These are phyloP conservation scores for Coccyzus lansbergi DNA, from an alignment of 2,797 vertebrate genomes.

Conservation along the genomic window DNA sequence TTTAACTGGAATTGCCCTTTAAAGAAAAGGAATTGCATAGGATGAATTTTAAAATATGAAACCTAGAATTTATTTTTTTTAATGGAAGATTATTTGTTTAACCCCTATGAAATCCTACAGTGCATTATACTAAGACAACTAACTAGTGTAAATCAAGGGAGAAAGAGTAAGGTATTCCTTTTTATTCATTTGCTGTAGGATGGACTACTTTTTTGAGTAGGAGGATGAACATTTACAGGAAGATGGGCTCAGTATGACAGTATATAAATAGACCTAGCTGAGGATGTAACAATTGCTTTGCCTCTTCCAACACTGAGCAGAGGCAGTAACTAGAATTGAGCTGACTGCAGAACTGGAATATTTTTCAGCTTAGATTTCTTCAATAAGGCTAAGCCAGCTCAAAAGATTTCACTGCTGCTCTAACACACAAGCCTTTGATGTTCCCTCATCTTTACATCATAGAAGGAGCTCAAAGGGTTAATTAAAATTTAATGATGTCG, in stretches of 20 bases:
- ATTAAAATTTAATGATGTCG: constrained; percentile 98
- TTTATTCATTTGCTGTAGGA: constrained; percentile 33
- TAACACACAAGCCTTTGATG: constrained; percentile 87
- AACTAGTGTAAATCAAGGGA: not conserved
- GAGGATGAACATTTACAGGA: constrained; percentile 16
- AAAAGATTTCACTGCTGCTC: constrained; percentile 76
- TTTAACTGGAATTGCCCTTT: not conserved
- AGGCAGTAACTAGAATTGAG: constrained; percentile 57
- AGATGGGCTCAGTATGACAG: constrained; percentile 2
- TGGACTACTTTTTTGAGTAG: constrained; percentile 30
- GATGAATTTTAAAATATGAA: not conserved
- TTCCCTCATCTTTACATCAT: constrained; percentile 91
- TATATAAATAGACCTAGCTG: constrained; percentile 62
- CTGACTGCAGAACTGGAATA: constrained; percentile 67
- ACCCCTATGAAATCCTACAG: not conserved
- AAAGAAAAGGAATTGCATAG: not conserved
- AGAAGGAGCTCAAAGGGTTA: constrained; percentile 95
- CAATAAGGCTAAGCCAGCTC: constrained; percentile 76
- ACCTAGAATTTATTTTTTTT: not conserved
- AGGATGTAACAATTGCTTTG: constrained; percentile 64
- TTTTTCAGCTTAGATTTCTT: constrained; percentile 78
- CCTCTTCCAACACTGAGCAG: constrained; percentile 14
- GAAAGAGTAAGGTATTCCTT: not conserved
- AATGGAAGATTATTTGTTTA: not conserved
- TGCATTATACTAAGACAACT: not conserved